Conservation (phyloP, 2,888 invertebrate genomes). For the Ethmia dodecea region DNA sequence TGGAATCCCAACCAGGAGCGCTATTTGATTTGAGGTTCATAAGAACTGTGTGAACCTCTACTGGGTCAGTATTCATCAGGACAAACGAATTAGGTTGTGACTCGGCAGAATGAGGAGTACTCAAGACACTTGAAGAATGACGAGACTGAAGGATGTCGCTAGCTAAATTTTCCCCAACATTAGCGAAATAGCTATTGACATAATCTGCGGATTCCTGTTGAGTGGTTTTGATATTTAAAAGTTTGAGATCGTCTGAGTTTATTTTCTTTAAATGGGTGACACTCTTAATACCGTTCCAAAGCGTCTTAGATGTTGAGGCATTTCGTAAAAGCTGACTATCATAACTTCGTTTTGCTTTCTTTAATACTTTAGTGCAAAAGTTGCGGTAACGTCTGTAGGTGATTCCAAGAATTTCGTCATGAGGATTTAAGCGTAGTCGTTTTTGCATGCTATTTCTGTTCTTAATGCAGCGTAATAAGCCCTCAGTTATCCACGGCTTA, state of each 20-base stretch:
- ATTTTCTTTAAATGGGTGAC: no score
- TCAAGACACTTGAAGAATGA: background rate
- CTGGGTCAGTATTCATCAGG: background rate
- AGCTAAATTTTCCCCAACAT: background rate
- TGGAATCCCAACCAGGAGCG: slow-evolving; percentile 9
- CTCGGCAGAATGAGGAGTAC: background rate
- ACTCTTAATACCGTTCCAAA: background rate
- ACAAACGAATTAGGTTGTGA: background rate
- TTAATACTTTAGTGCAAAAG: no score
- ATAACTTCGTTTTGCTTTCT: no score
- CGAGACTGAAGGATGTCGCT: background rate
- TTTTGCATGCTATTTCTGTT: background rate
- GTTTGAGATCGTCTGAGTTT: no score
- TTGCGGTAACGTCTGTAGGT: background rate
- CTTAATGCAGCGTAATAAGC: background rate
- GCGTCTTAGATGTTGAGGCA: no score
- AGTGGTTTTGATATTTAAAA: background rate
- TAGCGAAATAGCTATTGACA: background rate
- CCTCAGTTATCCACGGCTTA: background rate
- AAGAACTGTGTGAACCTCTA: background rate
- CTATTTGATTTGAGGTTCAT: background rate
- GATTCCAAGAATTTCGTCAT: background rate
- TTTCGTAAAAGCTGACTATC: no score
- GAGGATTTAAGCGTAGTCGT: background rate
- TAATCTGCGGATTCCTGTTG: background rate